Base-by-base conservation (phyloP, 2,888 invertebrate genomes). In the Ethmia dodecea region DNA sequence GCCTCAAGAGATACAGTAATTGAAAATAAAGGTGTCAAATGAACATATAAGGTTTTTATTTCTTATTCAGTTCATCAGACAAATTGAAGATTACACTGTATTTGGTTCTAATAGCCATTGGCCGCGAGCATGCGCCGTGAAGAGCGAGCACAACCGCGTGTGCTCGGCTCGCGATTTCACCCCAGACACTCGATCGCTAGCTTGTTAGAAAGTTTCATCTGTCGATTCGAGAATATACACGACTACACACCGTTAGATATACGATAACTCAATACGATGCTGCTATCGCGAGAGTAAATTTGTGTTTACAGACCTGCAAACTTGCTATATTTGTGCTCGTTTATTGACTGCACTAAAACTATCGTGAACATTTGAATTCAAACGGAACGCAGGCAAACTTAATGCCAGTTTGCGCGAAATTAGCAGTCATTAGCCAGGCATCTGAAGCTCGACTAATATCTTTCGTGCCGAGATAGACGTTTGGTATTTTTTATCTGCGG, bases 171-270 rank as follows among this genome's bases (percentile, higher is more conserved):
- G 47, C 58, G 77, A 79, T 81, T 81, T 81, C 81, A 72, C 81
- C 57, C 66, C 60, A 72, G 69, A 68, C 71, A 67, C 65, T 68
- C 61, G 69, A 72, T 69, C 67, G 68, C 65, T 57, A 42, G 56
- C 58, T 57, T 46, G 70, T 77, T 80, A 71, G 71, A 73, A 74
- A 76, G 73, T 79, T 67, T 66, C 72, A 63, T 72, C 72, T 69
- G 63, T 72, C 64, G 69, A 70, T 70, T 58, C 61, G 52, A 69
- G 68, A 70, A 60, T 56, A 60, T 55, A 60, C 54, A 51, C 45
- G 47, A 45, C 52, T 58, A 46, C 54, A 37, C 48, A 37, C 56
- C 52, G 59, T 56, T 59, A 59, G 55, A 55, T 59, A 55, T 44
- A 49, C 52, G 55, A 55, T 8, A 18, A n/a, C 22, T 3, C 22